These are phyloP conservation scores for Oegoconia quadripuncta DNA, from an alignment of 2,888 invertebrate species.

Conservation along the genomic window DNA sequence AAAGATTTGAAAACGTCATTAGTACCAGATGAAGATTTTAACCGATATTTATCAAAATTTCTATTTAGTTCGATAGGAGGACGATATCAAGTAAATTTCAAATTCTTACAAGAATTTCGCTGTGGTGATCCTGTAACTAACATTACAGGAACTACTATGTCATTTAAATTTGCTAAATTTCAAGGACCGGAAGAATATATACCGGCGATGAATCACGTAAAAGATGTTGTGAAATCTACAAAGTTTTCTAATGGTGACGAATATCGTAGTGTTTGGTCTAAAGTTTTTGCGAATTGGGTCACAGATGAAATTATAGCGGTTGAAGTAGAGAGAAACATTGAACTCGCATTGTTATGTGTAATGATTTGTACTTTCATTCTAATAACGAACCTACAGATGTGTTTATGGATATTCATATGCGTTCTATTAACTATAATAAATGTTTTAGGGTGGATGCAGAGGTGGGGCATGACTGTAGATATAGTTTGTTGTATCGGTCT, in stretches of 20 bases:
- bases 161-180: slow-evolving; percentile 81
- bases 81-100: slow-evolving; percentile 83
- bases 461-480: slow-evolving; percentile 90
- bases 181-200: slow-evolving; percentile 82
- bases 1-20: slow-evolving; percentile 55
- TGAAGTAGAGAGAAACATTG: slow-evolving; percentile 87
- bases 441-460: slow-evolving; percentile 87
- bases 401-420: slow-evolving; percentile 88
- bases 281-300: slow-evolving; percentile 86
- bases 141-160: slow-evolving; percentile 80
- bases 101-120: slow-evolving; percentile 77
- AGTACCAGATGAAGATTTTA: slow-evolving; percentile 77
- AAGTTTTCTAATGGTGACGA: slow-evolving; percentile 81
- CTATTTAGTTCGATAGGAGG: slow-evolving; percentile 84
- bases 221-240: slow-evolving; percentile 73
- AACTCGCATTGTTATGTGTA: slow-evolving; percentile 86
- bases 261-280: slow-evolving; percentile 84
- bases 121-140: slow-evolving; percentile 81
- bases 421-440: slow-evolving; percentile 86
- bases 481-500: slow-evolving; percentile 89
- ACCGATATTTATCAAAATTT: slow-evolving; percentile 82
- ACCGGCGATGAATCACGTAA: slow-evolving; percentile 85
- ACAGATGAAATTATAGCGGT: slow-evolving; percentile 87
- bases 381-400: slow-evolving; percentile 87
- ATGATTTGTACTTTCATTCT: slow-evolving; percentile 88